Base-by-base conservation (phyloP, 64 coral and sea anemone species). In the Montipora efflorescens region DNA sequence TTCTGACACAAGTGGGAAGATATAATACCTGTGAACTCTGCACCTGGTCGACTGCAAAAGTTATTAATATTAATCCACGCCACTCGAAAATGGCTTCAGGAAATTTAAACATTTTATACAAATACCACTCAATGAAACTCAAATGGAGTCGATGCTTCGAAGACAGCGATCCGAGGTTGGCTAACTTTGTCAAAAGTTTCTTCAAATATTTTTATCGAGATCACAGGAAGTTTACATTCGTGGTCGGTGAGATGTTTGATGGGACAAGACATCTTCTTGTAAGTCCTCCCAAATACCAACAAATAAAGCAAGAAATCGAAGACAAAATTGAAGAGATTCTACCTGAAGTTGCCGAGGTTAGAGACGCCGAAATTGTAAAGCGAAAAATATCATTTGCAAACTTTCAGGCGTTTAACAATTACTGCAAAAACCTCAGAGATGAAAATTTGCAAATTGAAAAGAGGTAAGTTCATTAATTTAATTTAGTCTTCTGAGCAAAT, bases 141-240 rank as follows among this genome's bases (percentile, higher is more conserved):
- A 62, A 84, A 47, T 84, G 81, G 81, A 67, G 25, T 18, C 61
- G 44, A 68, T 47, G 12, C 19, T 84, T 84, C 7, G 81, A 84
- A 47, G 13, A 67, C 15, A 45, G 43, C 13, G 47, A 67, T 61
- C 13, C 62, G 46, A 7, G 45, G 14, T 58, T 14, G 13, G 81
- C 58, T 47, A 7, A 84, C 44, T 45, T 8, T 3, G 43, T 84
- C 23, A 84, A 84, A 84, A 62, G 11, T 0, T 84, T 67, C 14
- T 84, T 84, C 59, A 16, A 61, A 7, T 43, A 43, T 2, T 84
- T 84, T 47, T 45, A 84, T 19, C 23, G 81, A n/a, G 64, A 44
- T 61, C 81, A 84, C 81, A 84, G 61, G 47, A 7, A 45, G 16
- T 84, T 84, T 67, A 62, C 61, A 19, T 84, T 84, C 45, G 81